Evolutionary conservation across 2,888 invertebrate genomes (phyloP).

Genomic region (Gastracanthus pulcherrimus): DNA sequence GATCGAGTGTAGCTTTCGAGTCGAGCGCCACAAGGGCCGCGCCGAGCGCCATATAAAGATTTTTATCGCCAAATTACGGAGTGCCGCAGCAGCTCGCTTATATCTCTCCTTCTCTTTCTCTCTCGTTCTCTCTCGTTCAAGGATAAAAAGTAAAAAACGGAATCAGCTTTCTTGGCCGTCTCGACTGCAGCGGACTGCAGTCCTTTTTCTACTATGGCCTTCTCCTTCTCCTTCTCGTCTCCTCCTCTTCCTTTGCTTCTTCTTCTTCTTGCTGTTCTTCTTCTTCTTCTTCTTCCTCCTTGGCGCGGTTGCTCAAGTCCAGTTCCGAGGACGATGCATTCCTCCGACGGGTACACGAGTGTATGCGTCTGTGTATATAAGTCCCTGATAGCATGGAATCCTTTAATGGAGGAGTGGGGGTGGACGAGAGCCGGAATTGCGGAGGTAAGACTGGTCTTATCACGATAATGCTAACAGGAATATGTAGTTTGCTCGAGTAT

Average conservation of each 20-base stretch:
- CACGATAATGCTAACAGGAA: neutral
- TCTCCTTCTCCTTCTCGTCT: slow-evolving; percentile 3
- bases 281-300: neutral
- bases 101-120: no score
- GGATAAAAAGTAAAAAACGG: slow-evolving; percentile 43
- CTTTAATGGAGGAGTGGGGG: slow-evolving; percentile 24
- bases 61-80: slow-evolving; percentile 30
- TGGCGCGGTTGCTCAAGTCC: neutral
- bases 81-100: neutral
- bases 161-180: slow-evolving; percentile 40
- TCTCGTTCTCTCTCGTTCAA: slow-evolving; percentile 31
- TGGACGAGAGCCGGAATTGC: neutral
- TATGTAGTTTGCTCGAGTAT: neutral
- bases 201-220: slow-evolving; percentile 43
- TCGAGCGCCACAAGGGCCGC: no score
- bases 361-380: neutral
- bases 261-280: neutral
- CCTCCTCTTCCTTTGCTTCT: neutral
- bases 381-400: slow-evolving; percentile 8
- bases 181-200: neutral
- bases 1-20: slow-evolving; percentile 24
- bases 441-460: slow-evolving; percentile 13
- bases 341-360: neutral
- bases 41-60: slow-evolving; percentile 3
- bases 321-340: slow-evolving; percentile 32